These are phyloP conservation scores for Mustela nigripes DNA, from an alignment of 2,113 vertebrate species.

Conservation along the genomic window DNA sequence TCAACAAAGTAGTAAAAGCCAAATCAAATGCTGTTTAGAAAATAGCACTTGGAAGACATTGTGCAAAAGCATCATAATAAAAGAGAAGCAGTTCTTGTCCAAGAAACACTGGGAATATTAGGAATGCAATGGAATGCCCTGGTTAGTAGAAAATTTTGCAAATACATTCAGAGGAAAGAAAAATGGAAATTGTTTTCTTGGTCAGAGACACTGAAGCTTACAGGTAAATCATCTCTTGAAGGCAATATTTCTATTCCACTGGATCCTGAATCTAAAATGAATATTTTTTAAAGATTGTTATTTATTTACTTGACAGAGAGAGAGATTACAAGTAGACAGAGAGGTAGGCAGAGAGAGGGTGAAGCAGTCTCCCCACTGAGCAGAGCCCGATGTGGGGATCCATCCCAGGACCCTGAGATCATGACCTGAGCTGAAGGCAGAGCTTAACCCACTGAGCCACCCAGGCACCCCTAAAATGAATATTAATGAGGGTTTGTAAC, in stretches of 20 bases:
- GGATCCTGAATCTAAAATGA: constrained; percentile 7
- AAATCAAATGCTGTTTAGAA: constrained; percentile 57
- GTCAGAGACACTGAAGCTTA: constrained; percentile 34
- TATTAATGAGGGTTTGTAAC: constrained; percentile 8
- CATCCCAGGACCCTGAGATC: too few species aligned
- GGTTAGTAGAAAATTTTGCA: constrained; percentile 42
- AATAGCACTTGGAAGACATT: constrained; percentile 52
- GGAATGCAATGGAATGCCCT: constrained; percentile 55
- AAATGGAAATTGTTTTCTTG: constrained; percentile 43
- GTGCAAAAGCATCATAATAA: constrained; percentile 29
- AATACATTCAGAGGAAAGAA: constrained; percentile 52
- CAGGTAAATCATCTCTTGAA: constrained; percentile 16
- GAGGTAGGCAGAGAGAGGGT: too few species aligned
- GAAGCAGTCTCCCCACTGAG: too few species aligned
- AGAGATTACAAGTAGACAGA: too few species aligned
- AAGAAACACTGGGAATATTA: constrained; percentile 58
- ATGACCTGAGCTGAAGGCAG: too few species aligned
- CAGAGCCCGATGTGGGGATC: too few species aligned
- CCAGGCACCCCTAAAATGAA: neutral
- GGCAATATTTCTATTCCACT: constrained; percentile 33
- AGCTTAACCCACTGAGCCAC: too few species aligned
- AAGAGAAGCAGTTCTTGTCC: neutral
- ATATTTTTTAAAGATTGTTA: neutral
- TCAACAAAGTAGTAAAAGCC: constrained; percentile 3
- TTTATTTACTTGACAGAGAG: too few species aligned